These are phyloP conservation scores for Therioaphis trifolii DNA, from an alignment of 2,888 invertebrate species.

Conservation along the genomic window DNA sequence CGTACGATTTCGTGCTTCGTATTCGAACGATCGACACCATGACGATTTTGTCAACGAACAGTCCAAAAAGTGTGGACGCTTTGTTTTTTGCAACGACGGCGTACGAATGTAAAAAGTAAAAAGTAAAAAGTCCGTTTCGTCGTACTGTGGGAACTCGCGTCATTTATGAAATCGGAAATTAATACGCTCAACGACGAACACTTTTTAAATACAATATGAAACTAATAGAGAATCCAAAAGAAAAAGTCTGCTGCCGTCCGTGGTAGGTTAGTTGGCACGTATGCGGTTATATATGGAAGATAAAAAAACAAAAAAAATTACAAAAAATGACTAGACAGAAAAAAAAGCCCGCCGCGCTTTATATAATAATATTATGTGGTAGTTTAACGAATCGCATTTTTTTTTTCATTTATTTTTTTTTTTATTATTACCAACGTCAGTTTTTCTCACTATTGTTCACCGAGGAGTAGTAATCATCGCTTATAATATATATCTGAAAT, in stretches of 20 bases:
- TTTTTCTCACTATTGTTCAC: constrained; percentile 60
- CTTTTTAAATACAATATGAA: constrained; percentile 9
- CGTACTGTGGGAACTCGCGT: constrained; percentile 12
- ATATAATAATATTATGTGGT: not conserved
- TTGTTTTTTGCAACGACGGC: too few relatives aligned
- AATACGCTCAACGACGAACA: not conserved
- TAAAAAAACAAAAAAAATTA: constrained; percentile 42
- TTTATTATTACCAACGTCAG: not conserved
- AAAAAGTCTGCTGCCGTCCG: not conserved
- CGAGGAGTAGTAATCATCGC: constrained; percentile 51
- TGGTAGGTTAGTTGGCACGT: not conserved
- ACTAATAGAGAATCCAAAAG: not conserved
- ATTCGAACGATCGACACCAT: too few relatives aligned
- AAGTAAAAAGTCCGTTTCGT: not conserved
- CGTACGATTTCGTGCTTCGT: too few relatives aligned
- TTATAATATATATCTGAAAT: constrained; percentile 18
- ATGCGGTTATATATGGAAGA: too few relatives aligned
- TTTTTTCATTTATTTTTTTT: constrained; percentile 12
- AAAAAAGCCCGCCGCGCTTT: not conserved
- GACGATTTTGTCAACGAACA: too few relatives aligned
- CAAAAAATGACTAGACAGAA: constrained; percentile 53
- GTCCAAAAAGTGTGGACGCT: too few relatives aligned
- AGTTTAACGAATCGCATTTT: constrained; percentile 44
- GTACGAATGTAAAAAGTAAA: too few relatives aligned
- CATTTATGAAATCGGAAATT: not conserved